phyloP scores from a whole-genome alignment of 2,888 invertebrate species.

The Slavum lentiscoides region DNA sequence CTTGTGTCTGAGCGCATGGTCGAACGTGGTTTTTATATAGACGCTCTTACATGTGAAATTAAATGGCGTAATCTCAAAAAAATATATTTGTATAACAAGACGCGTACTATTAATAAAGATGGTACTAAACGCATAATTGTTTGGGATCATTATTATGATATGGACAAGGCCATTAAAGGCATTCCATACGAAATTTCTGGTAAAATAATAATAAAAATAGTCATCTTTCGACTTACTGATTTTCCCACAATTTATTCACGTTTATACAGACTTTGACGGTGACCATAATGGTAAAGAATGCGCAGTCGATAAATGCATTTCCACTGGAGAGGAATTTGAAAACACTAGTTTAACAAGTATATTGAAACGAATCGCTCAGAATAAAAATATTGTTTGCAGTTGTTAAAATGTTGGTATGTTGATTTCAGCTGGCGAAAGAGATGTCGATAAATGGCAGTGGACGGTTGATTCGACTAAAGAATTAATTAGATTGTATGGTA shows the following conservation, averaged over 20 bases:
- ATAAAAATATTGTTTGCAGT: not conserved
- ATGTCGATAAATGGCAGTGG: constrained; percentile 16
- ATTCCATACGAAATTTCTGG: constrained; percentile 22
- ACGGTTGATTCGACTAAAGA: constrained; percentile 8
- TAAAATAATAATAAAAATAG: not conserved
- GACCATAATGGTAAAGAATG: not conserved
- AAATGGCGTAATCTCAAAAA: constrained; percentile 47
- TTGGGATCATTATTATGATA: constrained; percentile 34
- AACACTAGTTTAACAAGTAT: not conserved
- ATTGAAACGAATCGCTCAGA: not conserved
- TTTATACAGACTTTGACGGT: not conserved
- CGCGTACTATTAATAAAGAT: not conserved
- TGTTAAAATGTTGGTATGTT: not conserved
- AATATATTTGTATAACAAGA: constrained; percentile 32
- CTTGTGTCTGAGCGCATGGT: constrained; percentile 22
- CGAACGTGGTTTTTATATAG: constrained; percentile 34
- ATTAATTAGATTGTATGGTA: constrained; percentile 23
- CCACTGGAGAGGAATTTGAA: not conserved
- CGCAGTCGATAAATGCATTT: not conserved
- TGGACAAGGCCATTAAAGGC: constrained; percentile 32
- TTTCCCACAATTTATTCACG: not conserved
- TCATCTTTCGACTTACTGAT: not conserved
- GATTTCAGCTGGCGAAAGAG: not conserved
- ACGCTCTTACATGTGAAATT: constrained; percentile 13
- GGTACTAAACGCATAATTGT: not conserved